Evolutionary conservation across 64 coral and sea anemone species (phyloP), one percentile per base, ranked within the genome.

Genomic region (Dendrophyllia cribrosa): DNA sequence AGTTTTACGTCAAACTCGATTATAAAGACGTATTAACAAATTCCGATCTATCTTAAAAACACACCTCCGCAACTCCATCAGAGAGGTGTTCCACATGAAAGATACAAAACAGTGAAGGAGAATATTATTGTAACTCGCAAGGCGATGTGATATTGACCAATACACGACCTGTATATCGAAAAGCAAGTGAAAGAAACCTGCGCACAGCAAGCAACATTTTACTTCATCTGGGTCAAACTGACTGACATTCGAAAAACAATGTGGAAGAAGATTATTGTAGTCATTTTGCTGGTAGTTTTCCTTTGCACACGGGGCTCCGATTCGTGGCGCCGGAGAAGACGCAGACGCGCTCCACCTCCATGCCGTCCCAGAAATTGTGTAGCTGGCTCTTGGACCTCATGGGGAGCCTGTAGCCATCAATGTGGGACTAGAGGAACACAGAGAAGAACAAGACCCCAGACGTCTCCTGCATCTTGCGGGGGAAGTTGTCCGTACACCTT

Each of bases 401-500:
- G 75, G 72, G 9, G 62, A 4, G 26, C 74, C 8, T 90, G 88
- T 20, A 90, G 62, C 21, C 88, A 66, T 48, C 72, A 48, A 26
- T 90, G 88, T 13, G 88, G 88, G 5, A 90, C 68, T 14, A 68
- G 62, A 6, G 88, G 88, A 64, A 17, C 60, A 6, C 88, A 90
- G 45, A 77, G 20, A 60, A 72, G 88, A 43, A 67, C 56, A 16
- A 90, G 88, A 79, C 14, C 26, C 44, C 43, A 75, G 66, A 79
- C 47, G 15, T 43, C 34, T 2, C n/a, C 73, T 4, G 51, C 66
- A 47, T 49, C 51, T 21, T 88, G 86, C 20, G 86, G 86, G 7
- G 88, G 88, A 79, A 24, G 74, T 19, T 90, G 88, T 26, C 88
- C 75, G 15, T 90, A 90, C 62, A 59, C 34, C 25, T 23, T 90